A percentile compares a stretch with the other conserved stretches of the same genome.
phyloP scores from a whole-genome alignment of 2,113 vertebrate species.

The Dicerorhinus sumatrensis region DNA sequence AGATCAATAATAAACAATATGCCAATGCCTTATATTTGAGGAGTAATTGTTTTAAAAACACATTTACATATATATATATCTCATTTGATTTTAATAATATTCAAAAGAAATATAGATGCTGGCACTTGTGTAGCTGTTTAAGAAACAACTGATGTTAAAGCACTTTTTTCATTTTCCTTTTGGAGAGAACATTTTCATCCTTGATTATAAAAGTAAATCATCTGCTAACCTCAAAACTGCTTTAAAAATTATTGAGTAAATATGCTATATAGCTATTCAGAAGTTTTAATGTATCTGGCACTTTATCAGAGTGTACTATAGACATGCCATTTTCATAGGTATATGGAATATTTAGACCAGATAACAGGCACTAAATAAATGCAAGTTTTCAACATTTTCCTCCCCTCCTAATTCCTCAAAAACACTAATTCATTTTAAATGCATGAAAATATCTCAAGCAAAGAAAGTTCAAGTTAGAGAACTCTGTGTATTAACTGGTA shows the following conservation, averaged over 20 bases:
- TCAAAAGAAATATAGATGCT: neutral
- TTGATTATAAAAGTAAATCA: neutral
- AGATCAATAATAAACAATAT: neutral
- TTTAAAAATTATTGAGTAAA: neutral
- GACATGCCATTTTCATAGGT: neutral
- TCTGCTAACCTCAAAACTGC: neutral
- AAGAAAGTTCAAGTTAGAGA: neutral
- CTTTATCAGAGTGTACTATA: neutral
- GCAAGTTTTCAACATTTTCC: neutral
- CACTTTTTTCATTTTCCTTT: neutral
- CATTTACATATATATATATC: neutral
- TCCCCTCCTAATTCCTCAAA: neutral
- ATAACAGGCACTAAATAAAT: neutral
- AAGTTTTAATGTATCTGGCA: neutral
- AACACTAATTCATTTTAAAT: neutral
- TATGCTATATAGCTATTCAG: neutral
- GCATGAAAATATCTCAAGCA: neutral
- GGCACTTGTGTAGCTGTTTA: neutral
- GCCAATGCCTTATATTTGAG: neutral
- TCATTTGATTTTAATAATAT: neutral
- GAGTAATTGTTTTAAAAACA: neutral
- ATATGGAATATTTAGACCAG: neutral
- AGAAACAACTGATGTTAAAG: neutral
- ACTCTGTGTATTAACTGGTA: neutral
- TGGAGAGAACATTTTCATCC: neutral